Conservation (phyloP, 2,888 invertebrate species). For the Pristionchus fissidentatus region DNA sequence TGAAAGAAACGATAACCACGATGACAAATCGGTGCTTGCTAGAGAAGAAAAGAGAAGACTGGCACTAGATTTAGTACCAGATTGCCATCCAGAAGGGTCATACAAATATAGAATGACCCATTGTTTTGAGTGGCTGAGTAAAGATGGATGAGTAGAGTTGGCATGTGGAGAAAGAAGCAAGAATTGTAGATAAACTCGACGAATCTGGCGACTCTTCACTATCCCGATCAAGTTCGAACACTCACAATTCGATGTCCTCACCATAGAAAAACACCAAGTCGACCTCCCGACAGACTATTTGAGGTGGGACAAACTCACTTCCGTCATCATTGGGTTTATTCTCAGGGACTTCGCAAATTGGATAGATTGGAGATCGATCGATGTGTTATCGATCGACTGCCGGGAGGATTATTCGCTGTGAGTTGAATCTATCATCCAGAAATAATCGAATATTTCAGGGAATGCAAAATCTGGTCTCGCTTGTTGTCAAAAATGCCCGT, state of each 20-base stretch:
- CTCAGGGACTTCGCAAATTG: slow-evolving; percentile 62
- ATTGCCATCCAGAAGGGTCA: neutral
- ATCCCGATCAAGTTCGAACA: slow-evolving; percentile 65
- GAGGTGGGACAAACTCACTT: slow-evolving; percentile 46
- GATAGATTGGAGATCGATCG: slow-evolving; percentile 67
- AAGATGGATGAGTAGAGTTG: neutral
- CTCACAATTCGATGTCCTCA: slow-evolving; percentile 68
- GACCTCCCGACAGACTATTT: slow-evolving; percentile 63
- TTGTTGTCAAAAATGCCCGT: slow-evolving; percentile 64
- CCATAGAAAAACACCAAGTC: slow-evolving; percentile 55
- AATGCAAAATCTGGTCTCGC: slow-evolving; percentile 62
- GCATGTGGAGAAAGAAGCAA: neutral
- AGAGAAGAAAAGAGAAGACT: no score
- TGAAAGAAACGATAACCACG: no score
- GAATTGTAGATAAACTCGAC: slow-evolving; percentile 64
- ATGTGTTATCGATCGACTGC: slow-evolving; percentile 60
- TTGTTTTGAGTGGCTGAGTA: neutral
- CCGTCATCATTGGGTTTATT: neutral
- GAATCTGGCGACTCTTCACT: slow-evolving; percentile 55
- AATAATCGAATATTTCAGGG: slow-evolving; percentile 53
- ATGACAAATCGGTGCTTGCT: no score
- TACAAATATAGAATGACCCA: neutral
- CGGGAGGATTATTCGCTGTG: slow-evolving; percentile 61
- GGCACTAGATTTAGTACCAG: neutral
- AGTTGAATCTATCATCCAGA: neutral